Conservation (phyloP, 2,888 invertebrate species). For the Latrodectus hesperus region DNA sequence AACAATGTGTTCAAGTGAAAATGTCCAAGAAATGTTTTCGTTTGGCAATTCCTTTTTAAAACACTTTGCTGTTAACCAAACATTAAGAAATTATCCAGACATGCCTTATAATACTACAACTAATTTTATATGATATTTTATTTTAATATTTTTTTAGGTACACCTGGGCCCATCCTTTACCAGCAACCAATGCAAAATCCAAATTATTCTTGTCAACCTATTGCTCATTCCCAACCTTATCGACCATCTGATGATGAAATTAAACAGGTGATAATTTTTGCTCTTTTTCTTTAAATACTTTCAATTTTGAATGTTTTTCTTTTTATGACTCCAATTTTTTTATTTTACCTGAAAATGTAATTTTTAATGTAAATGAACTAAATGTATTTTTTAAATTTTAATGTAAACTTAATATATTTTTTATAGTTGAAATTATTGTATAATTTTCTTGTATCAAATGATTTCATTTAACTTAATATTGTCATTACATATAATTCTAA, state of each 20-base stretch:
- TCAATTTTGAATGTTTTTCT: background rate
- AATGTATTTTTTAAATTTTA: background rate
- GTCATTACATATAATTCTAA: no score
- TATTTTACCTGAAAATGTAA: background rate
- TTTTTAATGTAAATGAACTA: background rate
- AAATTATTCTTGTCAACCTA: slow-evolving; percentile 17
- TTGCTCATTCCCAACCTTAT: slow-evolving; percentile 25
- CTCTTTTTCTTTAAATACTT: background rate
- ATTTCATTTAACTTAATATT: no score
- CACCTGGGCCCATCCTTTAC: background rate
- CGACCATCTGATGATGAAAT: slow-evolving; percentile 47
- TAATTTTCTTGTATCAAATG: no score
- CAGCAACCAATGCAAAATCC: slow-evolving; percentile 41
- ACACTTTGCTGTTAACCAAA: no score
- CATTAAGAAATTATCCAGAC: no score
- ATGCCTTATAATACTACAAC: no score
- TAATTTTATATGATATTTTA: background rate
- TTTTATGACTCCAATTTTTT: background rate
- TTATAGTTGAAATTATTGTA: no score
- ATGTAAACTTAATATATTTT: no score
- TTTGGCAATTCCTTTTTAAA: no score
- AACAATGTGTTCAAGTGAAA: no score
- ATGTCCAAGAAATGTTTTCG: no score
- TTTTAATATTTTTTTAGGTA: background rate
- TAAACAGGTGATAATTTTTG: slow-evolving; percentile 39